phyloP scores from a whole-genome alignment of 2,797 vertebrate species.

The Loriculus beryllinus region DNA sequence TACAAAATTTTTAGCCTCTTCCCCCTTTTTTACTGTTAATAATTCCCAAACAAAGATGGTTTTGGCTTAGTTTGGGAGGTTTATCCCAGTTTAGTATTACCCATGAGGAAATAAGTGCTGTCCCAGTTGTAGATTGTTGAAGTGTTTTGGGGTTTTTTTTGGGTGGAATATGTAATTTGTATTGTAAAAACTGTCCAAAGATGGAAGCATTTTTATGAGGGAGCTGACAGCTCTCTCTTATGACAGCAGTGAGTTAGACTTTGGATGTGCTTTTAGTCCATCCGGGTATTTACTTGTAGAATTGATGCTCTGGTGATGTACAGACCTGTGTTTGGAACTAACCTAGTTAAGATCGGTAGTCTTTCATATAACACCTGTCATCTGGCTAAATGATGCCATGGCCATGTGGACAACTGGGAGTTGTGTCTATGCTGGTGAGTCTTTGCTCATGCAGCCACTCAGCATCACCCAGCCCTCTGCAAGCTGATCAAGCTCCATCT shows the following conservation, averaged over 20 bases:
- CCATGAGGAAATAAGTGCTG: not conserved
- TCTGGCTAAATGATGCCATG: not conserved
- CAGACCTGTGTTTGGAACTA: not conserved
- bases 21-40: not conserved
- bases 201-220: not conserved
- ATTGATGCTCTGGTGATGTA: not conserved
- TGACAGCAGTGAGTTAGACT: not conserved
- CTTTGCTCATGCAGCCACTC: not conserved
- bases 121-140: not conserved
- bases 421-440: no score
- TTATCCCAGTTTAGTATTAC: not conserved
- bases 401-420: not conserved
- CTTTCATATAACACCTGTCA: not conserved
- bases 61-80: not conserved
- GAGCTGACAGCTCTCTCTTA: not conserved
- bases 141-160: not conserved
- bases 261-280: not conserved
- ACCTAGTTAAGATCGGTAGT: not conserved
- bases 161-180: not conserved
- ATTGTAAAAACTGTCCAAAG: not conserved
- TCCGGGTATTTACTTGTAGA: not conserved
- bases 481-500: not conserved
- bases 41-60: not conserved
- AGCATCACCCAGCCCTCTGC: not conserved
- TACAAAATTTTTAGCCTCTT: fast-evolving